Base-by-base conservation (phyloP, 1,140 invertebrate species). In the Zaprionus vittiger region DNA sequence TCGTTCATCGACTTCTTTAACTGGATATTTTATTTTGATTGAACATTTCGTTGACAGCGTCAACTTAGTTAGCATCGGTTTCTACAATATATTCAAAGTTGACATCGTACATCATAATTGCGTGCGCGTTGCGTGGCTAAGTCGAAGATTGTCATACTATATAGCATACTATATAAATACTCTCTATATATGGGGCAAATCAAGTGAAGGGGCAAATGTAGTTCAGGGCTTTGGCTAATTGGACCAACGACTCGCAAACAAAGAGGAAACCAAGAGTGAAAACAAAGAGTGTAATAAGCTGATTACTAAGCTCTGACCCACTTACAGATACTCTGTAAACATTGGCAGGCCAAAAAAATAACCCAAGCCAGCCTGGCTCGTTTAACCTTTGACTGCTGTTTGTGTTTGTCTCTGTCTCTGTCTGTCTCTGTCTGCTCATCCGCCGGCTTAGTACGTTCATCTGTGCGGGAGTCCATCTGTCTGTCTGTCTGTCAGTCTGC, bases 11-110 rank as follows among this genome's bases (percentile, higher is more conserved):
- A 60, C 77, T 73, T 80, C 59, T 77, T 77, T 59, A 63, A 57
- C 59, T 79, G 76, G 73, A 60, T 62, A 77, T 77, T 73, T 68
- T 80, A 77, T 80, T 77, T 77, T 80, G 74, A 80, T 80, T 77
- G 65, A 67, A 73, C 74, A 73, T 68, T 80, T 80, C 60, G 70
- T 77, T 66, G 61, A 22, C 41, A 52, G 52, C 63, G 52, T 54
- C 71, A 68, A 77, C 59, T 77, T 64, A 60, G 64, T 52, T 52
- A 15, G 15, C 4, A 22, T 52, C 47, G 47, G 41, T 47, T 47
- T 47, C n/a, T 12, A 20, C 20, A 20, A 20, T 20, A 37, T 55
- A 68, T 59, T 54, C 11, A 31, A 26, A 56, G 54, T 56, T 56
- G 12, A 28, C 26, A 56, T 56, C 24, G 52, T 55, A 34, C 9